Percentiles rank a stretch among this genome's conserved stretches.
phyloP scores from a whole-genome alignment of 2,113 vertebrate species.

The Triplophysa tibetana region DNA sequence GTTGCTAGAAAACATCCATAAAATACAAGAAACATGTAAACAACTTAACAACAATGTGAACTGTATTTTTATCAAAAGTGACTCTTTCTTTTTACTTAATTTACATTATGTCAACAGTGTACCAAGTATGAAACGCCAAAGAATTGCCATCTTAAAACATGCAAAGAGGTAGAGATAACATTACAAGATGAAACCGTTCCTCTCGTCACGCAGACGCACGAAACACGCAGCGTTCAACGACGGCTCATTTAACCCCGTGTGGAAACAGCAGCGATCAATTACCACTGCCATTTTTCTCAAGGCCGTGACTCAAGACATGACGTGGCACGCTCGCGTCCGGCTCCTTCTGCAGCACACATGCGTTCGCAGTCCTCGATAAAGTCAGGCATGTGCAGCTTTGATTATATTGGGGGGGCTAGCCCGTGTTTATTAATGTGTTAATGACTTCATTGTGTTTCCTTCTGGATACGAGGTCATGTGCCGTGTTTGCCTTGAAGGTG shows the following conservation, averaged over 20 bases:
- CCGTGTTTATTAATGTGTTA: constrained; percentile 24
- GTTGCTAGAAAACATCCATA: too few relatives aligned
- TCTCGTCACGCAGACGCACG: constrained; percentile 20
- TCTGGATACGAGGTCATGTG: not conserved
- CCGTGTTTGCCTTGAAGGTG: not conserved
- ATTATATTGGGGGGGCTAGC: not conserved
- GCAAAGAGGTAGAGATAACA: not conserved
- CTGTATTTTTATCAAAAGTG: too few relatives aligned
- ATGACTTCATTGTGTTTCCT: constrained; percentile 21
- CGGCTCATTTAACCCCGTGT: constrained; percentile 38
- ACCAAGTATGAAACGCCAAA: not conserved
- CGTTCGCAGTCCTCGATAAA: not conserved
- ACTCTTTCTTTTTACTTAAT: too few relatives aligned
- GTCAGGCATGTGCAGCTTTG: not conserved
- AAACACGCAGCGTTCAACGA: constrained; percentile 31
- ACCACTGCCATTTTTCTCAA: constrained; percentile 17
- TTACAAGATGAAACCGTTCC: not conserved
- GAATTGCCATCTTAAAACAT: not conserved
- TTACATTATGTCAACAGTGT: too few relatives aligned
- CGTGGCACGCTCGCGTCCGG: not conserved
- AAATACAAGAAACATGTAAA: too few relatives aligned
- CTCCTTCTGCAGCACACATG: constrained; percentile 15
- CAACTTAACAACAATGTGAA: too few relatives aligned
- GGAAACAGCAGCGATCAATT: constrained; percentile 37
- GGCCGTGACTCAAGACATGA: constrained; percentile 1